These are phyloP conservation scores for Nothura maculosa DNA, from an alignment of 2,797 vertebrate species.

Conservation along the genomic window DNA sequence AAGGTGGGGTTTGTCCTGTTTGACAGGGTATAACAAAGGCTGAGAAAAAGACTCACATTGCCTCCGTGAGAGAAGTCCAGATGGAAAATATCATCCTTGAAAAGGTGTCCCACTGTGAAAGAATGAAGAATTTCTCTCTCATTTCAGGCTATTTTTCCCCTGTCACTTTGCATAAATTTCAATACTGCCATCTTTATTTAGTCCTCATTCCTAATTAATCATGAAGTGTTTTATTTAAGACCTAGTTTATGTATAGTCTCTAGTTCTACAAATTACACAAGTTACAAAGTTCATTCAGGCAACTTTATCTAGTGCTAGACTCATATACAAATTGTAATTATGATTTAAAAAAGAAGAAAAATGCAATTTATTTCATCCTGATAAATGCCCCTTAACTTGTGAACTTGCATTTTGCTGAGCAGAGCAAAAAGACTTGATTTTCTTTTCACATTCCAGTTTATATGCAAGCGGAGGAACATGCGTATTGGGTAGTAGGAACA, in stretches of 20 bases:
- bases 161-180: background rate
- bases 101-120: background rate
- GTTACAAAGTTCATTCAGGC: background rate
- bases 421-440: background rate
- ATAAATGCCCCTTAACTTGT: background rate
- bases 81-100: background rate
- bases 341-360: background rate
- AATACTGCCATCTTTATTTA: background rate
- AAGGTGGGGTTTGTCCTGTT: background rate
- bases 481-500: background rate
- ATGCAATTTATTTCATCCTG: background rate
- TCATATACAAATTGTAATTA: background rate
- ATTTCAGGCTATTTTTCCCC: background rate
- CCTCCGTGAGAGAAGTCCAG: background rate
- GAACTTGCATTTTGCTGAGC: slow-evolving; percentile 11
- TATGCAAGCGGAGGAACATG: background rate
- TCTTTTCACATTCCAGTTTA: background rate
- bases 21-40: background rate
- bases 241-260: background rate
- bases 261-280: background rate
- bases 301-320: background rate
- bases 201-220: background rate
- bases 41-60: background rate
- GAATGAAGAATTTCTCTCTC: background rate
- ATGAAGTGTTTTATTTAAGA: background rate